Conservation (phyloP, 2,797 vertebrate species). For the Zenarchopterus dispar region DNA sequence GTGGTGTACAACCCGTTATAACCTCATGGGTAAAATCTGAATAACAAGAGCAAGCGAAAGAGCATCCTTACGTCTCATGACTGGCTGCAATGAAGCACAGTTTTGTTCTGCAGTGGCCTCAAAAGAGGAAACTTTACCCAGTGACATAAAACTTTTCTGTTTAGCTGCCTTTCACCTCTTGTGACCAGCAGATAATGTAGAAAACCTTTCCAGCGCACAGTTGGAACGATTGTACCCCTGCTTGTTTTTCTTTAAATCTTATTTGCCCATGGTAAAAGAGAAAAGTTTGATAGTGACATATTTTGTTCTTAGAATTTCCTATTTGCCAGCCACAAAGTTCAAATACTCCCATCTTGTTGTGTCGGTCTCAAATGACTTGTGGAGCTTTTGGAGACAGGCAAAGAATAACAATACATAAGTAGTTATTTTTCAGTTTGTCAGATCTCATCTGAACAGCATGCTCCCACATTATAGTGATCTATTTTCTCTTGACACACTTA, state of each 20-base stretch:
- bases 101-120: conserved; percentile 22
- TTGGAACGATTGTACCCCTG: conserved; percentile 1
- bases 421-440: neutral
- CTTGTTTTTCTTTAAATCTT: neutral
- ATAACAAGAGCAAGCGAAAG: neutral
- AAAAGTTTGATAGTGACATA: neutral
- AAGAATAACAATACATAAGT: neutral
- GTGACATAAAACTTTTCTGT: neutral
- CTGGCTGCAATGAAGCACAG: conserved; percentile 21
- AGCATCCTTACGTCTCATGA: conserved; percentile 16
- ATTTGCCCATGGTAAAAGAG: neutral
- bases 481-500: conserved; percentile 14
- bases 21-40: neutral
- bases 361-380: neutral
- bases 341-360: neutral
- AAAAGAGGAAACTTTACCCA: neutral
- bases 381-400: neutral
- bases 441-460: neutral
- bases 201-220: conserved; percentile 10
- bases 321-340: neutral
- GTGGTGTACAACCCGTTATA: neutral
- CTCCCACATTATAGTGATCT: neutral
- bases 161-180: neutral
- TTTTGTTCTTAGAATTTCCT: neutral
- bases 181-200: neutral